These are phyloP conservation scores for Scaptodrosophila lebanonensis DNA, from an alignment of 1,140 invertebrate species.

Conservation along the genomic window DNA sequence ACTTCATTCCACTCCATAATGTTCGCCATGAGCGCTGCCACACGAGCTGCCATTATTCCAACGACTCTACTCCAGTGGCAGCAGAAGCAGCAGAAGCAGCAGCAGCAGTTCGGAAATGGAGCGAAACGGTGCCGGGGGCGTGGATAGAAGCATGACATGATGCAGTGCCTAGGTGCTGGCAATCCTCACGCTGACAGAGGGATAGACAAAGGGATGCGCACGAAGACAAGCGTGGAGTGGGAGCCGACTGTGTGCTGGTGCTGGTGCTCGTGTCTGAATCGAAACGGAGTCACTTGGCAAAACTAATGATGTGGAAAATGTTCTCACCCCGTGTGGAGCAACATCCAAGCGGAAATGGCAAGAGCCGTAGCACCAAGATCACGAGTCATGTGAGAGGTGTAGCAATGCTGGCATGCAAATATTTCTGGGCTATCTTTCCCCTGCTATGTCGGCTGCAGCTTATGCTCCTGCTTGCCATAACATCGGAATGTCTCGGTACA, in stretches of 20 bases:
- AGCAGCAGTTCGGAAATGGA: too few species aligned
- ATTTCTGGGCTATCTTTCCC: neutral
- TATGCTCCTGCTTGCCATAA: slow-evolving; percentile 3
- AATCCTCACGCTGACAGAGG: too few species aligned
- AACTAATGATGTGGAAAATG: slow-evolving; percentile 76
- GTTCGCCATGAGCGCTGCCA: too few species aligned
- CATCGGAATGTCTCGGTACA: slow-evolving; percentile 13
- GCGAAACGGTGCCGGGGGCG: too few species aligned
- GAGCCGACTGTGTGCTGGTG: slow-evolving; percentile 38
- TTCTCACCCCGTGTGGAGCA: slow-evolving; percentile 32
- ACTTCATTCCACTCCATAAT: too few species aligned
- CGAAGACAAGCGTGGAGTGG: neutral
- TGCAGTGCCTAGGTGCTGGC: too few species aligned
- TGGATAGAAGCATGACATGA: too few species aligned
- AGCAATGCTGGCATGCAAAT: slow-evolving; percentile 27
- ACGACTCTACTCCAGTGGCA: too few species aligned
- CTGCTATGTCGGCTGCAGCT: too few species aligned
- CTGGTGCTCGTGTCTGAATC: slow-evolving; percentile 43
- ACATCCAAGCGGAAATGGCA: slow-evolving; percentile 35
- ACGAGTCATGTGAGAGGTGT: slow-evolving; percentile 27
- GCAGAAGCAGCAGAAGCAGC: too few species aligned
- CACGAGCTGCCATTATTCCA: too few species aligned
- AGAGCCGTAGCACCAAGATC: slow-evolving; percentile 34
- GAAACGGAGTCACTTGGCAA: slow-evolving; percentile 67
- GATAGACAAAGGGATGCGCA: too few species aligned